Evolutionary conservation across 1,140 invertebrate species (phyloP), one percentile per base, ranked within the genome.

Genomic region (Colletes latitarsis): DNA sequence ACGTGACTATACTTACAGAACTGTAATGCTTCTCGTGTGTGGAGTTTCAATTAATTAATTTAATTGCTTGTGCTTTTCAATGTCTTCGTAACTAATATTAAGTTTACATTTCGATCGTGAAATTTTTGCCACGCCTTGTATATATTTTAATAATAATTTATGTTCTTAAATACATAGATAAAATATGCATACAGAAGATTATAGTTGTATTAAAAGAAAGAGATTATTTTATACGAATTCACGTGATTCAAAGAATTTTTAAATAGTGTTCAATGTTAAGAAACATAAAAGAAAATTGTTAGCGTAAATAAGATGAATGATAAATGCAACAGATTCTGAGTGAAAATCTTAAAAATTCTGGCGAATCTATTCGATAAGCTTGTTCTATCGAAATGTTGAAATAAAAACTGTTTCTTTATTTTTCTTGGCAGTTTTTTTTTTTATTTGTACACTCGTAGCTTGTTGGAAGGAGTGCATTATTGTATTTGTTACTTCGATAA

Each of bases 301-400:
- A 71, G 15, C 14, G 8, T 12, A 12, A 49, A 19, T 57, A 58
- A 6, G 39, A 30, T n/a, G 15, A 19, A 12, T 6, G 0, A 52
- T 5, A n/a, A 75, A 41, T 21, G 46, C 15, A 30, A 17, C 6
- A 3, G 41, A 9, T 52, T 57, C n/a, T 2, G 43, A 69, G 53
- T 60, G 66, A 77, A 69, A 69, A 77, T 69, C 75, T 69, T 49
- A 39, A 12, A 58, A 66, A 49, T 58, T 69, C 43, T 10, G 39
- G n/a, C 6, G 39, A 49, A 8, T 6, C 30, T 30, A 15, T 30
- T 17, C 39, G 14, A 58, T 58, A 58, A 19, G 8, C 53, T 69
- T 53, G 15, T n/a, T 14, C 8, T 6, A 17, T n/a, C 21, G 30
- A 19, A 30, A 41, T 63, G 49, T 63, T 19, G 15, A 21, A 14